Evolutionary conservation across 2,888 invertebrate species (phyloP), one percentile per base, ranked within the genome.

Genomic region (Cetonia aurata): DNA sequence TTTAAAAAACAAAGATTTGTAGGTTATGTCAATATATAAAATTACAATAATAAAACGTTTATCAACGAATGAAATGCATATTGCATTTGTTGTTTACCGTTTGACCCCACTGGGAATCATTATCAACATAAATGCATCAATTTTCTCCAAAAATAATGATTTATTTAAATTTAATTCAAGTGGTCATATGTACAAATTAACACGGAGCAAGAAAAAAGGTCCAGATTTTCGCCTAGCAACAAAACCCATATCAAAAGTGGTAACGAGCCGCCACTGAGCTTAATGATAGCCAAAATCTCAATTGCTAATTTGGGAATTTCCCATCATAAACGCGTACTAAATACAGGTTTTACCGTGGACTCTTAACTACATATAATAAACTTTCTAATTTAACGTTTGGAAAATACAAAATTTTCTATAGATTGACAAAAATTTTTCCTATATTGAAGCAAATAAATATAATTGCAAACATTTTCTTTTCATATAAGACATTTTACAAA

Each of bases 231-330:
- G 19, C 6, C 25, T 25, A 17, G 12, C 17, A 52, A 12, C 17
- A 48, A 10, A 3, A 17, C 19, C 15, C 3, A 13, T 19, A 50
- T 9, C 8, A 17, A 50, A 3, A 8, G 3, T 6, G 8, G 1
- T 15, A n/a, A 6, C 37, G 37, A 37, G 37, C 37, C 37, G 37
- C 37, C 8, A 52, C 15, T n/a, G n/a, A 19, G 2, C 31, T 33
- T n/a, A 62, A 33, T 44, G 48, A 48, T 50, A 37, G 48, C 8
- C 50, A 12, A 31, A 48, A 62, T 62, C 17, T 62, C 48, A 62
- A 62, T 50, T 48, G 62, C 33, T 48, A 62, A 48, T 62, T 62
- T 62, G 13, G 62, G 62, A 62, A 50, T 33, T 62, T 62, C 62
- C 62, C 13, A 48, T 9, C 50, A 25, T 62, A 62, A 62, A 50